These are phyloP conservation scores for Saguinus midas DNA, from an alignment of 2,113 vertebrate genomes.

Conservation along the genomic window DNA sequence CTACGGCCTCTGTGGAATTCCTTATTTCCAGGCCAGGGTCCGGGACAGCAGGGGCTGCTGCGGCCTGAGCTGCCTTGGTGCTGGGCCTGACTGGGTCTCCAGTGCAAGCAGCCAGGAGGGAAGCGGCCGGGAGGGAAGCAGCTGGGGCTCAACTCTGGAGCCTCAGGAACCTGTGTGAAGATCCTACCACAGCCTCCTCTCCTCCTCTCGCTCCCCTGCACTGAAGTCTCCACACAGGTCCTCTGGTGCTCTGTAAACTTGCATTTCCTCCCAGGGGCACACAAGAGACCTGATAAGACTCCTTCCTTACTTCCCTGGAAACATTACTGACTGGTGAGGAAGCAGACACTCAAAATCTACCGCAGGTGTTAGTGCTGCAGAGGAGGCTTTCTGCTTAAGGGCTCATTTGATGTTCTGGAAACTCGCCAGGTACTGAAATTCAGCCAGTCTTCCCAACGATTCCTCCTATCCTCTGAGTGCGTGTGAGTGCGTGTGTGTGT, in stretches of 20 bases:
- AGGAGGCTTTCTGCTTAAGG: neutral
- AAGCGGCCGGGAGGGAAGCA: neutral
- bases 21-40: neutral
- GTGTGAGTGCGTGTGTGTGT: too few species aligned
- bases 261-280: neutral
- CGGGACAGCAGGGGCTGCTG: neutral
- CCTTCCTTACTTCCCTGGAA: neutral
- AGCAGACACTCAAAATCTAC: neutral
- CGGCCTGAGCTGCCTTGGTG: neutral
- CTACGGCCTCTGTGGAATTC: neutral
- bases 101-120: neutral
- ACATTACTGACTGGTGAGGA: fast-evolving
- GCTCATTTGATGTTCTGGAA: neutral
- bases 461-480: neutral
- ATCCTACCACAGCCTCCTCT: neutral
- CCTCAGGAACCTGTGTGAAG: neutral
- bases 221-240: neutral
- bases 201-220: too few species aligned
- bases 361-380: neutral
- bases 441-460: neutral
- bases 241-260: neutral
- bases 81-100: neutral
- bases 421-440: neutral
- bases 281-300: neutral
- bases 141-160: neutral